Percentiles rank a stretch among this genome's conserved stretches.
phyloP scores from a whole-genome alignment of 2,797 vertebrate species.

The Capromys pilorides region DNA sequence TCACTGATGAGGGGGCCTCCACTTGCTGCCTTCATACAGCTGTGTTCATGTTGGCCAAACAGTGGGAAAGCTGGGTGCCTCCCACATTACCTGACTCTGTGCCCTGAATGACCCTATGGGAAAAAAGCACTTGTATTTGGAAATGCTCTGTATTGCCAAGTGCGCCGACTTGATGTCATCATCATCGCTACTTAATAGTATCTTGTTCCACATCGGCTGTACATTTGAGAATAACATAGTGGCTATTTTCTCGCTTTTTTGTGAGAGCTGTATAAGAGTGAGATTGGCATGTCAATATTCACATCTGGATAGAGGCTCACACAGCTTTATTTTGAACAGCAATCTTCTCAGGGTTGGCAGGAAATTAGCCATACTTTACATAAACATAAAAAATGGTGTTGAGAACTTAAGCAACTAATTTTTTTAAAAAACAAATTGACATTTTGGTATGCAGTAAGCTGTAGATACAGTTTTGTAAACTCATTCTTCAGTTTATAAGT shows the following conservation, averaged over 20 bases:
- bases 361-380: background rate
- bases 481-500: background rate
- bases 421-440: background rate
- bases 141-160: background rate
- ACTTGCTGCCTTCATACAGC: background rate
- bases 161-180: background rate
- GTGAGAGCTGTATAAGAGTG: background rate
- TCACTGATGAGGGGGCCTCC: background rate
- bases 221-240: background rate
- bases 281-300: background rate
- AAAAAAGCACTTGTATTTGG: background rate
- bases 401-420: background rate
- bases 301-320: background rate
- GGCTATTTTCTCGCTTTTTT: background rate
- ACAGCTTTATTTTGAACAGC: constrained; percentile 48
- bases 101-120: background rate
- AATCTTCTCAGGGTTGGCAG: background rate
- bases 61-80: too few species aligned
- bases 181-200: background rate
- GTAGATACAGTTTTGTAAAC: background rate
- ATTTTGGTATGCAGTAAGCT: background rate
- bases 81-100: background rate
- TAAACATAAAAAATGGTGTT: background rate
- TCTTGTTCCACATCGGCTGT: background rate
- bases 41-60: background rate